Conservation (phyloP, 2,113 vertebrate species). For the Microtus ochrogaster region DNA sequence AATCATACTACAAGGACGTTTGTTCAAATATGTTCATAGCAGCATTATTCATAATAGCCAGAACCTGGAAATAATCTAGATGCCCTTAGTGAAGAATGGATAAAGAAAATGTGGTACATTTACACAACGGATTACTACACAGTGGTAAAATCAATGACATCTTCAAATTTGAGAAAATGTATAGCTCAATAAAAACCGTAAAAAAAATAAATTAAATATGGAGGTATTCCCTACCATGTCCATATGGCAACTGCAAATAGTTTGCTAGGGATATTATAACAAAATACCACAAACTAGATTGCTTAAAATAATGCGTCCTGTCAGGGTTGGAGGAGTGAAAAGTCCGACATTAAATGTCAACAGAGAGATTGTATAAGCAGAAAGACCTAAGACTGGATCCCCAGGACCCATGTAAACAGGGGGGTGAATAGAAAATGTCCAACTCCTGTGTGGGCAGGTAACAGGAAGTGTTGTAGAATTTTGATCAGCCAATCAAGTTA, state of each 20-base stretch:
- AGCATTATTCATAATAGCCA: too few species aligned
- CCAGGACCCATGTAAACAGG: neutral
- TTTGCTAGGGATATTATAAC: neutral
- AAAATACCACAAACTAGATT: neutral
- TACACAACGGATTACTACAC: too few species aligned
- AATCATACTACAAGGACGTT: too few species aligned
- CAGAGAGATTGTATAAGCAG: neutral
- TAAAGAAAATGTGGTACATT: too few species aligned
- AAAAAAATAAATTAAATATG: neutral
- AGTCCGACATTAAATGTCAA: neutral
- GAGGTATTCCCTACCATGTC: conserved; percentile 16
- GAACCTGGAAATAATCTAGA: too few species aligned
- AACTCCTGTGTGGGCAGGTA: too few species aligned
- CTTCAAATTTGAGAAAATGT: too few species aligned
- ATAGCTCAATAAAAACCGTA: too few species aligned
- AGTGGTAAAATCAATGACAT: too few species aligned
- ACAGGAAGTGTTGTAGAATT: neutral
- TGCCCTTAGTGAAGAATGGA: too few species aligned
- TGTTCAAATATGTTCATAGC: too few species aligned
- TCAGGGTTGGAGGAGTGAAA: neutral
- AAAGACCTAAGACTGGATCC: neutral
- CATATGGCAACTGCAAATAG: conserved; percentile 18
- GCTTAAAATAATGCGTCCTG: neutral
- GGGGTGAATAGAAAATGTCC: too few species aligned
- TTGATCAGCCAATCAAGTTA: neutral